phyloP scores from a whole-genome alignment of 2,797 vertebrate species.

The Enteromius argenteus region DNA sequence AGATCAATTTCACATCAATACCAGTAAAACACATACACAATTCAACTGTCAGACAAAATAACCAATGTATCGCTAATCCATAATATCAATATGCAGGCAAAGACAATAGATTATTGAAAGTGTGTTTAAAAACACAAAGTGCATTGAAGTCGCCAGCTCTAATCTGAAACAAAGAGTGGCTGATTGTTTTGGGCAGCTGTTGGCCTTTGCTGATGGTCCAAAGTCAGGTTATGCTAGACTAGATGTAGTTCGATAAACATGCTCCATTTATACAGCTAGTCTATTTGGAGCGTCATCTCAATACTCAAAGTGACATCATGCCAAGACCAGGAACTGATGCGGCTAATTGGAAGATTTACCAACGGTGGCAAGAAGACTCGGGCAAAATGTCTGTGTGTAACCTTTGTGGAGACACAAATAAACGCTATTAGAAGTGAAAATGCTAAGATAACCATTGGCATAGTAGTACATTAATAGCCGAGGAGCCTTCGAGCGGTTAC shows the following conservation, averaged over 20 bases:
- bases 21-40: too few species aligned
- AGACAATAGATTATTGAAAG: too few species aligned
- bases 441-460: neutral
- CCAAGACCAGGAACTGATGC: constrained; percentile 27
- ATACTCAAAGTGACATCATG: constrained; percentile 30
- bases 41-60: too few species aligned
- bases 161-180: neutral
- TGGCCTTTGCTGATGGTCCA: neutral
- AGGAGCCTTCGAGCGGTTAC: constrained; percentile 2
- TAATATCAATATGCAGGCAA: too few species aligned
- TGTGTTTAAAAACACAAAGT: neutral
- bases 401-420: constrained; percentile 6
- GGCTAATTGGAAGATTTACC: constrained; percentile 15
- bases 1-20: too few species aligned
- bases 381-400: constrained; percentile 15
- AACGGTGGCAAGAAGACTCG: constrained; percentile 17
- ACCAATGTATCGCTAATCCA: too few species aligned
- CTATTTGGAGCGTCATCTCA: constrained; percentile 4
- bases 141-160: neutral
- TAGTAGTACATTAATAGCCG: constrained; percentile 7
- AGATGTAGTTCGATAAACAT: neutral
- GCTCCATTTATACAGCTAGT: neutral
- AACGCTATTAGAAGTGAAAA: constrained; percentile 20
- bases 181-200: neutral
- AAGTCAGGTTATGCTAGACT: neutral